Evolutionary conservation across 2,797 vertebrate genomes (phyloP).

Genomic region (Kryptopterus vitreolus): DNA sequence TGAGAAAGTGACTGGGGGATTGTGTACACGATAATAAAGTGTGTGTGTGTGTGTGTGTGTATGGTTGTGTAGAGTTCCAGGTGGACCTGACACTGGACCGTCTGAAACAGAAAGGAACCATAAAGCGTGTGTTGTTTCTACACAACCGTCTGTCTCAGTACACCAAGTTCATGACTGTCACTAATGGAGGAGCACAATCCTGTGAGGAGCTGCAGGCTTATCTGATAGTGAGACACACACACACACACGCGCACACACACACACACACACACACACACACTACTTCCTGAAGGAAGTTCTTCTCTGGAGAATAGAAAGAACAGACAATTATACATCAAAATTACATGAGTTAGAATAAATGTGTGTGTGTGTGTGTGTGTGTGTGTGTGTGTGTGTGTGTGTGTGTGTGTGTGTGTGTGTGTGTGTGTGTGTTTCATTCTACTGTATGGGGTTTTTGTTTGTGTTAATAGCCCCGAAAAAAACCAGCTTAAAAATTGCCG

Average conservation of each 20-base stretch:
- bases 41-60: conserved; percentile 38
- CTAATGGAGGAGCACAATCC: conserved; percentile 69
- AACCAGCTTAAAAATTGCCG: background rate
- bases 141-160: conserved; percentile 77
- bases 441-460: background rate
- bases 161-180: conserved; percentile 84
- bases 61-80: conserved; percentile 78
- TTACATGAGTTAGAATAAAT: background rate
- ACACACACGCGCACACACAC: background rate
- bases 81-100: conserved; percentile 90
- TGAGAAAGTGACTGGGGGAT: too few species aligned
- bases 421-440: background rate
- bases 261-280: background rate
- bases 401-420: background rate
- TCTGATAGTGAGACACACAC: conserved; percentile 77
- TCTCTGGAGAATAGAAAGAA: background rate
- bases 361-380: background rate
- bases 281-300: background rate
- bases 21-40: background rate
- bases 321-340: background rate
- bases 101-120: conserved; percentile 91
- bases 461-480: background rate
- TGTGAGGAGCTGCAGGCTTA: conserved; percentile 89
- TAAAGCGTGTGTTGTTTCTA: conserved; percentile 89
- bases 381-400: background rate